phyloP scores from a whole-genome alignment of 2,888 invertebrate species.

The Melitaea athalia region DNA sequence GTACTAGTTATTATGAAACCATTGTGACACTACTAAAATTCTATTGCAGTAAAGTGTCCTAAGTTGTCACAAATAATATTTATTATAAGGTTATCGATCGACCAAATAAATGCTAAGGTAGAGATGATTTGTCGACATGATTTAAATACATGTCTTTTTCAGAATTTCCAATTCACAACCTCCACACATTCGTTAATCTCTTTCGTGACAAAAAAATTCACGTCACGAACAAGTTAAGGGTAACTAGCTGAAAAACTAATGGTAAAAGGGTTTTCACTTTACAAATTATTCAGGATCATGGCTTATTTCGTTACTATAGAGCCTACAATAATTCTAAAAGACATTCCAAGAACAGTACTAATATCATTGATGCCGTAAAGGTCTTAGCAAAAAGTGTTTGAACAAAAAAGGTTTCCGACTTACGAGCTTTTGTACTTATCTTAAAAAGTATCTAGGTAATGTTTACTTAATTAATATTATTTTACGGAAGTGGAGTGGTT shows the following conservation, averaged over 20 bases:
- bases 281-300: background rate
- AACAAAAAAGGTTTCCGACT: too few relatives aligned
- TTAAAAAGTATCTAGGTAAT: too few relatives aligned
- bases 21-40: too few relatives aligned
- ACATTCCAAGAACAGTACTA: background rate
- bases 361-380: background rate
- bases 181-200: background rate
- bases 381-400: background rate
- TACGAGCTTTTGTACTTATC: too few relatives aligned
- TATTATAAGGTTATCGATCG: too few relatives aligned
- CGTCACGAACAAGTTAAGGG: slow-evolving; percentile 15
- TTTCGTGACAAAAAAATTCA: slow-evolving; percentile 14
- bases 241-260: slow-evolving; percentile 22
- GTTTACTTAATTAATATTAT: too few relatives aligned
- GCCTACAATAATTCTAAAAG: background rate
- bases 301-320: background rate
- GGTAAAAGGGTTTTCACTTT: background rate
- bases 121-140: too few relatives aligned
- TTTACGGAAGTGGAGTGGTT: too few relatives aligned
- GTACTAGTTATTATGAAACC: too few relatives aligned
- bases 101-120: too few relatives aligned
- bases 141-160: background rate
- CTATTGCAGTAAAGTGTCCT: too few relatives aligned
- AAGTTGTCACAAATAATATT: too few relatives aligned
- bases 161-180: background rate